phyloP scores from a whole-genome alignment of 2,113 vertebrate genomes.

The Equus quagga region DNA sequence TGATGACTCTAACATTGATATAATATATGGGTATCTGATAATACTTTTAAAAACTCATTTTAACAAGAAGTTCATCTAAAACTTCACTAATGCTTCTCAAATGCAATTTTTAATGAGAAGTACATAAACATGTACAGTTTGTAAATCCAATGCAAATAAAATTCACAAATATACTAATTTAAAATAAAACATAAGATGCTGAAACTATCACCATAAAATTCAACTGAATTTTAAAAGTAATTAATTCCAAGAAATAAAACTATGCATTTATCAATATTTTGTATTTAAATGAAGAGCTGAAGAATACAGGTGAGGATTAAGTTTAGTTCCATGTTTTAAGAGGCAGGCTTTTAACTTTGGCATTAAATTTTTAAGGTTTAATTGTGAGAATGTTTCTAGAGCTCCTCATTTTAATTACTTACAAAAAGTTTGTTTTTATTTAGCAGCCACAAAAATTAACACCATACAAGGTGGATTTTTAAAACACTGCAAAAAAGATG shows the following conservation, averaged over 20 bases:
- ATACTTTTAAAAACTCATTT: slow-evolving; percentile 12
- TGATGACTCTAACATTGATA: neutral
- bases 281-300: slow-evolving; percentile 12
- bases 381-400: neutral
- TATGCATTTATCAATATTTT: neutral
- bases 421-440: slow-evolving; percentile 45
- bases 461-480: neutral
- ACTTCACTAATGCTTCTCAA: slow-evolving; percentile 35
- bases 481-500: neutral
- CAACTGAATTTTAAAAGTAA: slow-evolving; percentile 6
- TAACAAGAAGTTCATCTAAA: slow-evolving; percentile 40
- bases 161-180: neutral
- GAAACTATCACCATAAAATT: slow-evolving; percentile 39
- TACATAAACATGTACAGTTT: neutral
- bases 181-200: slow-evolving; percentile 42
- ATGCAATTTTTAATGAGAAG: slow-evolving; percentile 11
- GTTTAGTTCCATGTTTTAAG: neutral
- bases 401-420: slow-evolving; percentile 46
- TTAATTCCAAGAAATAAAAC: slow-evolving; percentile 47
- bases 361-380: slow-evolving; percentile 5
- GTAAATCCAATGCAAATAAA: slow-evolving; percentile 41
- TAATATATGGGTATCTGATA: neutral
- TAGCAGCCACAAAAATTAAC: slow-evolving; percentile 35
- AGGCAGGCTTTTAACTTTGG: neutral
- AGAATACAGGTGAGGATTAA: slow-evolving; percentile 1